A percentile compares a stretch with the other conserved stretches of the same genome.
Conservation (phyloP, 2,888 invertebrate genomes). For the Phymatocera aterrima region DNA sequence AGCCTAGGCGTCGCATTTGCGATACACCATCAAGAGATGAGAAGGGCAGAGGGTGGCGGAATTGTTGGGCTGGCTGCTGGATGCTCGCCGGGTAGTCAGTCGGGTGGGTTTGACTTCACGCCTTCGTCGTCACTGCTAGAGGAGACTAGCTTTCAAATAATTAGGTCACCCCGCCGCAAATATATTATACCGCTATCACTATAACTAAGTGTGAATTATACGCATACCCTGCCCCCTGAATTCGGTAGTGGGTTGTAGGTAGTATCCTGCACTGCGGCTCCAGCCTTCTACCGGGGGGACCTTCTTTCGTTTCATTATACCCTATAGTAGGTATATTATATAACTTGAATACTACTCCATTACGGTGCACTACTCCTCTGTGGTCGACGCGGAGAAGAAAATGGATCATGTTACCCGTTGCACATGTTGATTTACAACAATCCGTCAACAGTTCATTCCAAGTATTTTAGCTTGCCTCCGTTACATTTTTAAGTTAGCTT, state of each 20-base stretch:
- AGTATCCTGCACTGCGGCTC: too few species aligned
- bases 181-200: not conserved
- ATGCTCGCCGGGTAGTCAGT: too few species aligned
- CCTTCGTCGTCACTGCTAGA: not conserved
- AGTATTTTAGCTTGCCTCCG: not conserved
- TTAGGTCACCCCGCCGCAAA: constrained; percentile 36
- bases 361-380: too few species aligned
- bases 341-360: too few species aligned
- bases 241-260: too few species aligned
- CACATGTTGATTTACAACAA: not conserved
- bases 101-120: constrained; percentile 16
- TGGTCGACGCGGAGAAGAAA: too few species aligned
- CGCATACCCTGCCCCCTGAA: not conserved
- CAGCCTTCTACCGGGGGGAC: too few species aligned
- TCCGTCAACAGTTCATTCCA: not conserved
- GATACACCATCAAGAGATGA: not conserved
- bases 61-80: too few species aligned
- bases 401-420: not conserved
- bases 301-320: too few species aligned
- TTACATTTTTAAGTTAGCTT: not conserved
- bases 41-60: not conserved
- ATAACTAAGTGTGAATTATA: not conserved
- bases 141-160: constrained; percentile 29
- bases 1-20: constrained; percentile 7
- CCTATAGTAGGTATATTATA: too few species aligned